Base-by-base conservation (phyloP, 2,888 invertebrate species). In the Autographa gamma region DNA sequence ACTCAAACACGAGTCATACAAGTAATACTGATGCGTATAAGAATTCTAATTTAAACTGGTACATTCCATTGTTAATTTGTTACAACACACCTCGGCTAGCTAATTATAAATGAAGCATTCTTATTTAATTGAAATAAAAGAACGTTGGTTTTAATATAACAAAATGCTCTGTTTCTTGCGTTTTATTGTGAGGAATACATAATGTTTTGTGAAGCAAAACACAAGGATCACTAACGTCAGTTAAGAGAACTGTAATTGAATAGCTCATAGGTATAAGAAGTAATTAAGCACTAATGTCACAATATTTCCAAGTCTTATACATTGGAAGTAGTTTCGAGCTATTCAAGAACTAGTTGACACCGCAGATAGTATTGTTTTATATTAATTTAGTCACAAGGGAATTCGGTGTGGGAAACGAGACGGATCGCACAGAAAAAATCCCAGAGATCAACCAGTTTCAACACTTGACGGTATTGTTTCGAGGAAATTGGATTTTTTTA, bases 341-440 rank as follows among this genome's bases (percentile, higher is more conserved):
- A 77, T 71, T 82, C 72, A 71, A 80, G 83, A 76, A 77, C 69
- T 73, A 78, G 83, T 86, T 86, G 87, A 89, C 88, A 77, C 75
- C 60, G 67, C 75, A 69, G 90, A 91, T 89, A 89, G 89, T 91
- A 91, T 92, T 92, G 91, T 93, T 88, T 85, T 79, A 81, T 86
- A 86, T 90, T 88, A 90, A 90, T 90, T 90, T 86, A 89, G 90
- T 91, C 93, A 88, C 92, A 84, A 91, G 93, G 92, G 93, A 93
- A 93, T 91, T 88, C 79, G 86, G 82, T 89, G 93, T 93, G 93
- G 88, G 93, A 93, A 92, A 87, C 72, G 60, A 83, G 80, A 81
- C 77, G 82, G 85, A 90, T 90, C 87, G 86, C 89, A 87, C 84
- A 87, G 88, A 92, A 93, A 92, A 93, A 93, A 89, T 92, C 92